Percentiles rank a stretch among this genome's conserved stretches.
These are phyloP conservation scores for Nansenia antarctica DNA, from an alignment of 2,113 vertebrate genomes.

Conservation along the genomic window DNA sequence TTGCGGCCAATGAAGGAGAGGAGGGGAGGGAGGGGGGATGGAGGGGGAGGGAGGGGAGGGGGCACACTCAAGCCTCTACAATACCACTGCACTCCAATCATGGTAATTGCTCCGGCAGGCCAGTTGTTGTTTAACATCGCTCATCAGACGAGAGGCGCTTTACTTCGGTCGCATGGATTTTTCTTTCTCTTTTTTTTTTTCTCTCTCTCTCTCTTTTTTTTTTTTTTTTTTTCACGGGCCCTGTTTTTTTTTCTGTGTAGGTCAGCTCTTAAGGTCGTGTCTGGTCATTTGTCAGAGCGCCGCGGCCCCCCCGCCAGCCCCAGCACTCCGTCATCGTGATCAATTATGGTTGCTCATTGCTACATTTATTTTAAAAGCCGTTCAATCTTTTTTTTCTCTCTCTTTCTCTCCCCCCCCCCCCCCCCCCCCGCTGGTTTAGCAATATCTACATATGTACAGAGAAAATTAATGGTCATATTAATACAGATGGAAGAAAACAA, in stretches of 20 bases:
- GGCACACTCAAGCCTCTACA: constrained; percentile 17
- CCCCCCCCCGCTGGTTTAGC: constrained; percentile 27
- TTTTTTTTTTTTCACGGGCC: constrained; percentile 2
- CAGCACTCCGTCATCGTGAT: constrained; percentile 64
- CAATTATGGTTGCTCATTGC: constrained; percentile 65
- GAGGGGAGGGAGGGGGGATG: constrained; percentile 22
- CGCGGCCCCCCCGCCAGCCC: constrained; percentile 28
- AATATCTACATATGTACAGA: constrained; percentile 34
- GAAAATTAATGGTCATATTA: constrained; percentile 53
- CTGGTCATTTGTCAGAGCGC: constrained; percentile 71
- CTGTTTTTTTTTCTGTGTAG: constrained; percentile 51
- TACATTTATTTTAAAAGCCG: constrained; percentile 54
- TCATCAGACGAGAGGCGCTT: constrained; percentile 66
- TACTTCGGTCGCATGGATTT: constrained; percentile 68
- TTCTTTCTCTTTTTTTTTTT: constrained; percentile 23
- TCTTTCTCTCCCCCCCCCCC: background rate
- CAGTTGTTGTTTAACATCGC: constrained; percentile 74
- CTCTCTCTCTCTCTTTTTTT: constrained; percentile 6
- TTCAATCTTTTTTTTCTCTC: constrained; percentile 42
- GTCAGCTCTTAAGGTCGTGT: constrained; percentile 73
- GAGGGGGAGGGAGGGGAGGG: constrained; percentile 33
- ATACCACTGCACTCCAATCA: constrained; percentile 71
- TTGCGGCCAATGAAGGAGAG: background rate
- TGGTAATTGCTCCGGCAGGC: constrained; percentile 69
- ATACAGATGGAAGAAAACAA: constrained; percentile 26